These are phyloP conservation scores for Oncopeltus fasciatus DNA, from an alignment of 1,140 invertebrate species.

Conservation along the genomic window DNA sequence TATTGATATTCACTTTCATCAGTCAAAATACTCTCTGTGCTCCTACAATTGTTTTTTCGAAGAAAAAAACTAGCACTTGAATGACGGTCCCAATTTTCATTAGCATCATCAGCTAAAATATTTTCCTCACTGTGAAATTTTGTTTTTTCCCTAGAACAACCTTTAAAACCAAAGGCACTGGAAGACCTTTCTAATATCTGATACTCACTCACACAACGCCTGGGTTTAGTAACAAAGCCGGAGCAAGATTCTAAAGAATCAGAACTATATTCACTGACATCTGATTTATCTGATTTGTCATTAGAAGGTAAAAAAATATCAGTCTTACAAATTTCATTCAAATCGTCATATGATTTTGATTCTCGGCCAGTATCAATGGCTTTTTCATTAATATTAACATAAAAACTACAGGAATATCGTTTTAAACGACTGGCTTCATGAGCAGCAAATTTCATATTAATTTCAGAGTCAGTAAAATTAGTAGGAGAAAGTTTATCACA, in stretches of 20 bases:
- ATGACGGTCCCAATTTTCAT: conserved; percentile 38
- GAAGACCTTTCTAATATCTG: conserved; percentile 45
- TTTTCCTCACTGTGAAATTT: conserved; percentile 52
- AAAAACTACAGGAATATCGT: conserved; percentile 25
- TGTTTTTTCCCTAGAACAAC: conserved; percentile 24
- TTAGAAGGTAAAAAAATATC: conserved; percentile 10
- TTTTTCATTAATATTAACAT: conserved; percentile 28
- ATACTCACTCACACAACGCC: conserved; percentile 57
- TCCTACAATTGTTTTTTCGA: conserved; percentile 45
- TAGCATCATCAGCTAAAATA: conserved; percentile 52
- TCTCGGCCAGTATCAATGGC: conserved; percentile 14
- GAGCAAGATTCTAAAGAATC: conserved; percentile 58
- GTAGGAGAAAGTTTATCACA: conserved; percentile 27
- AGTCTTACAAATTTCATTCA: conserved; percentile 15
- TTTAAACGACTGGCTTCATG: conserved; percentile 16
- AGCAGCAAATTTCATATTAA: conserved; percentile 14
- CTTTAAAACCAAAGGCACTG: conserved; percentile 24
- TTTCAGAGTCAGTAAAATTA: conserved; percentile 17
- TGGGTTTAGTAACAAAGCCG: conserved; percentile 38
- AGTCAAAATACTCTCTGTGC: conserved; percentile 60
- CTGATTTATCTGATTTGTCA: conserved; percentile 20
- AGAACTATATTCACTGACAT: conserved; percentile 49
- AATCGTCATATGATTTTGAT: conserved; percentile 22
- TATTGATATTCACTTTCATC: conserved; percentile 52
- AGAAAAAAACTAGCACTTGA: conserved; percentile 38